A percentile compares a stretch with the other conserved stretches of the same genome.
Evolutionary conservation across 2,113 vertebrate species (phyloP).

Genomic region (Paratilapia polleni): DNA sequence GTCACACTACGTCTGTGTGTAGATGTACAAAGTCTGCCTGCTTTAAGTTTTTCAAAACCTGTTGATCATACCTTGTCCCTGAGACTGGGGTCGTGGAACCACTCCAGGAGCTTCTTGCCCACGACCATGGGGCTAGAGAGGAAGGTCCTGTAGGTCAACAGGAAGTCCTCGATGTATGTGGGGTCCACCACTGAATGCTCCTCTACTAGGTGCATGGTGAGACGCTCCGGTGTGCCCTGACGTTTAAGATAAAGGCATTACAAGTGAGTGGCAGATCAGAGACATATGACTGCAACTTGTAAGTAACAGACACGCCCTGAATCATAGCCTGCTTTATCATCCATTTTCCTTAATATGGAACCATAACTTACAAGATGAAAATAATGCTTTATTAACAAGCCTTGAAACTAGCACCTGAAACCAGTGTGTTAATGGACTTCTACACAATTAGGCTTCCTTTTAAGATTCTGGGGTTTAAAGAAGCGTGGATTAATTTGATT

Average conservation of each 20-base stretch:
- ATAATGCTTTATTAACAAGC: neutral
- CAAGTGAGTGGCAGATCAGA: neutral
- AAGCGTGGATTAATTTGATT: neutral
- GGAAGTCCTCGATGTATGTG: constrained; percentile 98
- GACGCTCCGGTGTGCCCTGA: constrained; percentile 93
- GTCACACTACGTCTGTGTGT: neutral
- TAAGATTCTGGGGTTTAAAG: neutral
- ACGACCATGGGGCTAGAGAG: constrained; percentile 98
- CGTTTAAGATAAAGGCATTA: neutral
- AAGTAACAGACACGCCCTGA: neutral
- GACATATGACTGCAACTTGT: neutral
- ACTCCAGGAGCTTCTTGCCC: constrained; percentile 98
- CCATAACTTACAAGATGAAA: neutral
- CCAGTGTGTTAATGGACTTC: neutral
- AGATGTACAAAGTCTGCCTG: neutral
- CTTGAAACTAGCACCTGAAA: neutral
- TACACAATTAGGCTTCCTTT: neutral
- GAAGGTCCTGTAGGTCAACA: constrained; percentile 97
- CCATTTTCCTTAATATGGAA: neutral
- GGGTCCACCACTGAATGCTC: constrained; percentile 98
- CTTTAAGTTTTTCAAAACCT: neutral
- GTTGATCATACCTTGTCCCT: constrained; percentile 92
- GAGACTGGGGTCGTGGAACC: constrained; percentile 99
- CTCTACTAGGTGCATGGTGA: constrained; percentile 99
- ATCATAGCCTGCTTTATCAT: neutral